A percentile compares a stretch with the other conserved stretches of the same genome.
These are phyloP conservation scores for Leptura quadrifasciata DNA, from an alignment of 2,888 invertebrate genomes.

Conservation along the genomic window DNA sequence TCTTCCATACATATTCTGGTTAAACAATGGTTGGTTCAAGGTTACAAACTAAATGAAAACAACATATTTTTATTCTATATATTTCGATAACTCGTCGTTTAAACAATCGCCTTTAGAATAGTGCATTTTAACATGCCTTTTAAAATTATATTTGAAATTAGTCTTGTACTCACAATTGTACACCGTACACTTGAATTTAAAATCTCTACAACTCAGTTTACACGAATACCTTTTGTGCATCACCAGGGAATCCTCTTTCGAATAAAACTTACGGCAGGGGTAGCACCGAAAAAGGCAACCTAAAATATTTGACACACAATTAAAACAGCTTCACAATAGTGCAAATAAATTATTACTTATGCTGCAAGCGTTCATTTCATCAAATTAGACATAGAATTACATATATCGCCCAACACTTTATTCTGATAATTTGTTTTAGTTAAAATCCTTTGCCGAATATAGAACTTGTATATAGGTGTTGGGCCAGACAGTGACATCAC, in stretches of 20 bases:
- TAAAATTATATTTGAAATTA: conserved; percentile 45
- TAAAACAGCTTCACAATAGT: too few species aligned
- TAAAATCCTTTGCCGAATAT: too few species aligned
- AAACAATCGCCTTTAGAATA: conserved; percentile 13
- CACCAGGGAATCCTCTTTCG: conserved; percentile 13
- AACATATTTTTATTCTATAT: not conserved
- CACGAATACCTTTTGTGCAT: conserved; percentile 39
- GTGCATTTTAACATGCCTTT: conserved; percentile 31
- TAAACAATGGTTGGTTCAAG: not conserved
- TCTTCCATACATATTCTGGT: too few species aligned
- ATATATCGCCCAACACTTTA: too few species aligned
- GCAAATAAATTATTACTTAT: too few species aligned
- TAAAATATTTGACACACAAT: conserved; percentile 46
- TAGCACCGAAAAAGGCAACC: conserved; percentile 38
- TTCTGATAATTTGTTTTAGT: too few species aligned
- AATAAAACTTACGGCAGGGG: conserved; percentile 14
- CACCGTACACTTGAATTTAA: conserved; percentile 33
- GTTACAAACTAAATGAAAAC: not conserved
- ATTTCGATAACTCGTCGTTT: conserved; percentile 16
- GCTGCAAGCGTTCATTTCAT: too few species aligned
- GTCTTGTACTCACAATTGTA: conserved; percentile 32
- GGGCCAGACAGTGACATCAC: too few species aligned
- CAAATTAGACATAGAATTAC: too few species aligned
- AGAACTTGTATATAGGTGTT: too few species aligned
- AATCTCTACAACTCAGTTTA: conserved; percentile 1